Evolutionary conservation across 2,888 invertebrate species (phyloP).

Genomic region (Stramonita haemastoma): DNA sequence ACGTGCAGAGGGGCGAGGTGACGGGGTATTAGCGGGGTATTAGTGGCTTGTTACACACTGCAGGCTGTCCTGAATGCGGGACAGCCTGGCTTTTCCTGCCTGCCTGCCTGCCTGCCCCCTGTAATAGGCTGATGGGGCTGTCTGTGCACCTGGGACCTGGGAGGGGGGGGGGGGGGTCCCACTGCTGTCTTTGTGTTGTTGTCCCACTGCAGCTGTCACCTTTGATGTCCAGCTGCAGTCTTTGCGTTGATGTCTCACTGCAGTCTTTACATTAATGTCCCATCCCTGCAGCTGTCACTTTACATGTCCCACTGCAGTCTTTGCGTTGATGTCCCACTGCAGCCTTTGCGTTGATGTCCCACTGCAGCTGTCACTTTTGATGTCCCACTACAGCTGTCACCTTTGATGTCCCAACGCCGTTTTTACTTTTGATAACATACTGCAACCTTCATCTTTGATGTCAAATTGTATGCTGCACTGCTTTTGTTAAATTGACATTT

Average conservation of each 20-base stretch:
- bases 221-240: too few relatives aligned
- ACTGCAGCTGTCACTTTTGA: background rate
- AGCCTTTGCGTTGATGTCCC: too few relatives aligned
- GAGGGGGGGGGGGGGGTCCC: too few relatives aligned
- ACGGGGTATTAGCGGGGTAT: slow-evolving; percentile 1
- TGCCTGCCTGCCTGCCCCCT: background rate
- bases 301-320: too few relatives aligned
- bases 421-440: background rate
- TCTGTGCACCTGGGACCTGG: background rate
- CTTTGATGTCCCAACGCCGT: background rate
- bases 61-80: too few relatives aligned
- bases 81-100: background rate
- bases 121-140: background rate
- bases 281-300: too few relatives aligned
- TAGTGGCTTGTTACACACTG: background rate
- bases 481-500: background rate
- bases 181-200: background rate
- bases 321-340: background rate
- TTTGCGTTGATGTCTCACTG: background rate
- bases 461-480: background rate
- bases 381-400: background rate
- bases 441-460: background rate
- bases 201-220: background rate
- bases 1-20: background rate
- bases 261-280: background rate